These are phyloP conservation scores for Mustela lutreola DNA, from an alignment of 2,113 vertebrate genomes.

Conservation along the genomic window DNA sequence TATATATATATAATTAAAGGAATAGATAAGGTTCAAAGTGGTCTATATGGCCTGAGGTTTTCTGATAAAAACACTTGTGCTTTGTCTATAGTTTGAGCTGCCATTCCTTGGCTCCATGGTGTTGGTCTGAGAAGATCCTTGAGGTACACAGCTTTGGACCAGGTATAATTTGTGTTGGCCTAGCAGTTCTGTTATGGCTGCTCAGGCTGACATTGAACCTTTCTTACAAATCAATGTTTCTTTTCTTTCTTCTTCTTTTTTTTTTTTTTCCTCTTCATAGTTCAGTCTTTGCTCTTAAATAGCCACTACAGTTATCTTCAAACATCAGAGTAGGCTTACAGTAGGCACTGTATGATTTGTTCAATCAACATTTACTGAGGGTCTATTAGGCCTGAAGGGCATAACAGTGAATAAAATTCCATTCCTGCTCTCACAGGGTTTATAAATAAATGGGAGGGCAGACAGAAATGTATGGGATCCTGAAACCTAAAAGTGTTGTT, in stretches of 20 bases:
- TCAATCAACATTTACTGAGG: conserved; percentile 33
- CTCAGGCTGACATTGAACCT: background rate
- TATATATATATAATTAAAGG: background rate
- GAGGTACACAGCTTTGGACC: background rate
- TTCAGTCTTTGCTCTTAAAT: conserved; percentile 52
- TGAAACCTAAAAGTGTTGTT: conserved; percentile 34
- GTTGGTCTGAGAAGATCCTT: conserved; percentile 19
- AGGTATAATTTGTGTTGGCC: background rate
- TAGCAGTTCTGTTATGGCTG: background rate
- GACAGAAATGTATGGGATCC: conserved; percentile 26
- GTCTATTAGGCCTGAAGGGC: background rate
- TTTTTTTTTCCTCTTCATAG: background rate
- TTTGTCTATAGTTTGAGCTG: background rate
- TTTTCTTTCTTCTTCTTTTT: background rate
- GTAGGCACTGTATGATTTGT: background rate
- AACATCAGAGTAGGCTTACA: background rate
- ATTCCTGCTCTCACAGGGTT: conserved; percentile 20
- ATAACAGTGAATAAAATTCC: conserved; percentile 35
- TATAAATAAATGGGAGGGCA: conserved; percentile 27
- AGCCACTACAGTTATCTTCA: conserved; percentile 32
- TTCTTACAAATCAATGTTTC: conserved; percentile 5
- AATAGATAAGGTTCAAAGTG: background rate
- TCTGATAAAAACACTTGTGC: background rate
- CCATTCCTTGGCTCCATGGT: background rate
- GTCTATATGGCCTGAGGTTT: background rate